A percentile compares a stretch with the other conserved stretches of the same genome.
These are phyloP conservation scores for Anagyrus pseudococci DNA, from an alignment of 2,888 invertebrate genomes.

Conservation along the genomic window DNA sequence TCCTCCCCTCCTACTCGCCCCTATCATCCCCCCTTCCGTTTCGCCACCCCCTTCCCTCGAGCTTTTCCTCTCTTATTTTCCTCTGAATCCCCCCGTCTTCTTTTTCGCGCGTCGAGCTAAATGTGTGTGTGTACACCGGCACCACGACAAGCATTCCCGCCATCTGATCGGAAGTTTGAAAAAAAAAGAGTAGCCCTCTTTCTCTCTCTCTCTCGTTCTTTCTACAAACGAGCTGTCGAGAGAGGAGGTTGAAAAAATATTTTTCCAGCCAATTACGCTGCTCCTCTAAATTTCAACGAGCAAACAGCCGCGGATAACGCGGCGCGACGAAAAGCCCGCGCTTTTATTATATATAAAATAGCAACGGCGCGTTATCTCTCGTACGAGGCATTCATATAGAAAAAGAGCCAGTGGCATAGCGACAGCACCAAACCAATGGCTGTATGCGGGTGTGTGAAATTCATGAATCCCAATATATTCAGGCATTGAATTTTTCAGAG, in stretches of 20 bases:
- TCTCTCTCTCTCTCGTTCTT: not conserved
- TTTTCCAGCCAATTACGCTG: slow-evolving; percentile 6
- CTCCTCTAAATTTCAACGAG: not conserved
- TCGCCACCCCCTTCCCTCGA: not conserved
- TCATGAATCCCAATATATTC: too few species aligned
- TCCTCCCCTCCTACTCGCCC: too few species aligned
- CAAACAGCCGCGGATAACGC: too few species aligned
- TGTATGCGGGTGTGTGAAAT: too few species aligned
- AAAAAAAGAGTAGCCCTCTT: not conserved
- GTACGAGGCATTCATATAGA: too few species aligned
- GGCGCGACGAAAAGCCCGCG: too few species aligned
- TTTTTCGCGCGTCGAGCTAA: not conserved
- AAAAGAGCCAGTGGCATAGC: too few species aligned
- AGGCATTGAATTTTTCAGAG: too few species aligned
- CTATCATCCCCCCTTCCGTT: slow-evolving; percentile 11
- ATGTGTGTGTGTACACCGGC: not conserved
- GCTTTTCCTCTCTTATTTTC: slow-evolving; percentile 27
- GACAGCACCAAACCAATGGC: too few species aligned
- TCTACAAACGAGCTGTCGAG: too few species aligned
- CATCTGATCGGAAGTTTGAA: slow-evolving; percentile 1
- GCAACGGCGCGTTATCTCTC: too few species aligned
- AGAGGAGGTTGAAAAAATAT: slow-evolving; percentile 17
- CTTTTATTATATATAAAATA: too few species aligned
- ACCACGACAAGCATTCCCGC: not conserved
- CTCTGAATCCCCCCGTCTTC: slow-evolving; percentile 26